Evolutionary conservation across 35 echinoderm and acorn worm species (phyloP).

Genomic region (Apostichopus californicus): DNA sequence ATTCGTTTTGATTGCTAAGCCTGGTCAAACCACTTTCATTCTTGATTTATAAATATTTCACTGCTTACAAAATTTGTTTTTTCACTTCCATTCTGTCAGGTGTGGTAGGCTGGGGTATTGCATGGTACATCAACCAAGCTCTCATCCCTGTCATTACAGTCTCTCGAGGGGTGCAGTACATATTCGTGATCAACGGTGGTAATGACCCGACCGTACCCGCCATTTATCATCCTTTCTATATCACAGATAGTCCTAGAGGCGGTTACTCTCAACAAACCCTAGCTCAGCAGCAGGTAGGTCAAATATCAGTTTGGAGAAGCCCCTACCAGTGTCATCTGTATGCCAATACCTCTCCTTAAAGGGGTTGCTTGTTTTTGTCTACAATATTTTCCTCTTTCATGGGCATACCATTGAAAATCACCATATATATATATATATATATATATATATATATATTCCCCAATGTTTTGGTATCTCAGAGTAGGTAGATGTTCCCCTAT

Average conservation of each 20-base stretch:
- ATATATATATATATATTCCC: no score
- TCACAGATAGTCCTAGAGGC: slow-evolving; percentile 61
- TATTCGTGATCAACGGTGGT: slow-evolving; percentile 60
- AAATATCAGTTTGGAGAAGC: not conserved
- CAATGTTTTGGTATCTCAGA: no score
- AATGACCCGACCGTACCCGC: slow-evolving; percentile 43
- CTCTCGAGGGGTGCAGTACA: slow-evolving; percentile 41
- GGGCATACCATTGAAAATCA: no score
- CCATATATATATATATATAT: no score
- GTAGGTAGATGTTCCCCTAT: no score
- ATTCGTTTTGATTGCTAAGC: no score
- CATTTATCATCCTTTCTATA: slow-evolving; percentile 77
- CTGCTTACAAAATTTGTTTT: not conserved
- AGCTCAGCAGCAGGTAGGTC: slow-evolving; percentile 32
- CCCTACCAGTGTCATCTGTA: not conserved
- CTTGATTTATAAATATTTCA: no score
- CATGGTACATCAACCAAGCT: slow-evolving; percentile 62
- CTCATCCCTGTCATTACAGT: slow-evolving; percentile 61
- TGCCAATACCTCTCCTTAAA: not conserved
- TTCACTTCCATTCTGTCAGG: slow-evolving; percentile 13
- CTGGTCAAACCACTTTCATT: no score
- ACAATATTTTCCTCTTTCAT: no score
- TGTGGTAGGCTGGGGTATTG: slow-evolving; percentile 65
- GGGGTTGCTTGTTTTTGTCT: no score
- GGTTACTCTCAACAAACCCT: slow-evolving; percentile 50